Percentiles rank a stretch among this genome's conserved stretches.
phyloP scores from a whole-genome alignment of 2,888 invertebrate species.

The Acleris literana region DNA sequence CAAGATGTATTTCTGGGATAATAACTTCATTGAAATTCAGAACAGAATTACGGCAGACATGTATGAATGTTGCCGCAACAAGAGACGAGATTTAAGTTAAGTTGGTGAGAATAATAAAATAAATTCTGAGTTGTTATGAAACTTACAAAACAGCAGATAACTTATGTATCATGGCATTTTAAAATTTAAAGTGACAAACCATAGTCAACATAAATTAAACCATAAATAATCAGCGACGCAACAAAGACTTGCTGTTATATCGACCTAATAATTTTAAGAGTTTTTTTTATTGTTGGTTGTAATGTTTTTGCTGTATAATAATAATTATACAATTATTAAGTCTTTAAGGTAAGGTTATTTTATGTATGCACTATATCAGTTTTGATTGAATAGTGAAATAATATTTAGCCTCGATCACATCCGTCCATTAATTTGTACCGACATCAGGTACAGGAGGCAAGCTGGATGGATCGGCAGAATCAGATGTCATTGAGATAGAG shows the following conservation, averaged over 20 bases:
- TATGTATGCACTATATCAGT: too few relatives aligned
- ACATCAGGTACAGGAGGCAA: slow-evolving; percentile 41
- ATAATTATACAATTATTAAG: too few relatives aligned
- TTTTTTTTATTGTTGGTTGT: too few relatives aligned
- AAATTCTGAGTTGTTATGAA: not conserved
- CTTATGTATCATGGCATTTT: not conserved
- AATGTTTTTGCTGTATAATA: too few relatives aligned
- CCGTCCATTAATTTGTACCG: slow-evolving; percentile 32
- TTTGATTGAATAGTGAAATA: not conserved
- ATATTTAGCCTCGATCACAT: slow-evolving; percentile 15
- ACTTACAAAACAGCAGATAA: not conserved
- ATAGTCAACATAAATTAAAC: not conserved
- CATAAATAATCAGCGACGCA: not conserved
- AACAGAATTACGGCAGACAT: slow-evolving; percentile 25
- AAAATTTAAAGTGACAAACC: too few relatives aligned
- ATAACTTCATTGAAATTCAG: slow-evolving; percentile 40
- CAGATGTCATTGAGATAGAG: slow-evolving; percentile 78
- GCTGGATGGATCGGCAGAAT: slow-evolving; percentile 58
- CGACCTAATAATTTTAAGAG: too few relatives aligned
- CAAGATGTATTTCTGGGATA: slow-evolving; percentile 45
- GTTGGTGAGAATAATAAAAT: slow-evolving; percentile 1
- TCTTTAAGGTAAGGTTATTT: too few relatives aligned
- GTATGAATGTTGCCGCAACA: slow-evolving; percentile 21
- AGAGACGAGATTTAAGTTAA: slow-evolving; percentile 11
- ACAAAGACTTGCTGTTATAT: too few relatives aligned